Base-by-base conservation (phyloP, 2,113 vertebrate species). In the Solenodon paradoxus region DNA sequence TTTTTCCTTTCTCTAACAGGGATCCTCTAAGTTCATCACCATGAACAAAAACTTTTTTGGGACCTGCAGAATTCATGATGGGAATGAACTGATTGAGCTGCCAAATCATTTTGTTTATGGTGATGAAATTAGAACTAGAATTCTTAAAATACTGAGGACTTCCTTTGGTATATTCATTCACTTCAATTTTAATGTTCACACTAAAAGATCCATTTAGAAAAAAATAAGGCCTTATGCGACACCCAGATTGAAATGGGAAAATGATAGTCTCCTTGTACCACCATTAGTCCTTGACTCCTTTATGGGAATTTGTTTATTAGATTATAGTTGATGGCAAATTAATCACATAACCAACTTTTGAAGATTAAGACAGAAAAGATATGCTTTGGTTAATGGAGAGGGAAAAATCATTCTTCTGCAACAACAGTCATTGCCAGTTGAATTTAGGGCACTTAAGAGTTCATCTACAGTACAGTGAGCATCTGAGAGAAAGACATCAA, bases 141-240 rank as follows among this genome's bases (percentile, higher is more conserved):
- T 92, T 19, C 57, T 95, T 85, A 85, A 89, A 95, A 89, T 32
- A 57, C 17, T n/a, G n/a, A 92, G 11, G 12, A 53, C 51, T 89
- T 63, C 55, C 63, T 71, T 8, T 8, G 26, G 47, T 49, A 9
- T 20, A 24, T 89, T 89, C 38, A 45, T 80, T 89, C 64, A 61
- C 40, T 92, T 95, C 78, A 75, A 2, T 68, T 89, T 68, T 53
- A 42, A n/a, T 59, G 26, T 80, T 68, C 79, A 47, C 19, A 61
- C 19, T 51, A 74, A 61, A 42, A 19, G 30, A 74, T 84, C 40
- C 78, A 49, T n/a, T 51, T 84, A 92, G 51, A 88, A 83, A 91
- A 81, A 88, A 84, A 72, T 47, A 71, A 4, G 47, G 74, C 17
- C 19, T 22, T 51, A 35, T 53, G 9, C 30, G 45, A 89, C 32